Conservation (phyloP, 1,140 invertebrate genomes). For the Heliothis subflexa region DNA sequence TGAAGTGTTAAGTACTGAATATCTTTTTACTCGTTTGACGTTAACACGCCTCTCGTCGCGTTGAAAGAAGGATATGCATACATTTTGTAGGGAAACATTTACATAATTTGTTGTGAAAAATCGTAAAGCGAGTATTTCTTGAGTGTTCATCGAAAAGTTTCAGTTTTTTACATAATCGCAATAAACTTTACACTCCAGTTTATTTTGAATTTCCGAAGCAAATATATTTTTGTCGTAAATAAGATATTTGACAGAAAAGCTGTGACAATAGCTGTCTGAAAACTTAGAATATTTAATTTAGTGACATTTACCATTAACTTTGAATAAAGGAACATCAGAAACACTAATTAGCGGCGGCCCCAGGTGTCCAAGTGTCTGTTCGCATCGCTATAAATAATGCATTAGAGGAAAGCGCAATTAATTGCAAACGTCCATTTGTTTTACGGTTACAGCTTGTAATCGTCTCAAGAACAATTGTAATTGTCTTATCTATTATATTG, state of each 20-base stretch:
- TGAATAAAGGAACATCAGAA: conserved; percentile 21
- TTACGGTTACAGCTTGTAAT: conserved; percentile 13
- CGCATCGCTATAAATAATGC: conserved; percentile 26
- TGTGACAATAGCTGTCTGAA: background rate
- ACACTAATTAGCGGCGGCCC: conserved; percentile 19
- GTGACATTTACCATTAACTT: background rate
- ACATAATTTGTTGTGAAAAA: conserved; percentile 28
- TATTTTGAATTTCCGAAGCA: background rate
- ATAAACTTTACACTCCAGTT: background rate
- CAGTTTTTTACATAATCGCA: background rate
- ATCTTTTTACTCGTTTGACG: conserved; percentile 39
- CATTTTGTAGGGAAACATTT: conserved; percentile 25
- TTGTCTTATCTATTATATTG: background rate
- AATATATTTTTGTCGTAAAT: background rate
- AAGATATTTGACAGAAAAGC: too few relatives aligned
- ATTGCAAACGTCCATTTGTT: conserved; percentile 9
- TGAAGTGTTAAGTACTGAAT: conserved; percentile 42
- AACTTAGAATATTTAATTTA: background rate
- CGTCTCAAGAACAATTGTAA: background rate
- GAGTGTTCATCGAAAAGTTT: conserved; percentile 23
- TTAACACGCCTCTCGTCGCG: conserved; percentile 30
- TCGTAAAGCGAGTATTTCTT: conserved; percentile 22
- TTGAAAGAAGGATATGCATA: conserved; percentile 36
- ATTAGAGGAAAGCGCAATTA: conserved; percentile 40
- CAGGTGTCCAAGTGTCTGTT: conserved; percentile 31